Evolutionary conservation across 2,113 vertebrate genomes (phyloP).

Genomic region (Cryptotis parvus): DNA sequence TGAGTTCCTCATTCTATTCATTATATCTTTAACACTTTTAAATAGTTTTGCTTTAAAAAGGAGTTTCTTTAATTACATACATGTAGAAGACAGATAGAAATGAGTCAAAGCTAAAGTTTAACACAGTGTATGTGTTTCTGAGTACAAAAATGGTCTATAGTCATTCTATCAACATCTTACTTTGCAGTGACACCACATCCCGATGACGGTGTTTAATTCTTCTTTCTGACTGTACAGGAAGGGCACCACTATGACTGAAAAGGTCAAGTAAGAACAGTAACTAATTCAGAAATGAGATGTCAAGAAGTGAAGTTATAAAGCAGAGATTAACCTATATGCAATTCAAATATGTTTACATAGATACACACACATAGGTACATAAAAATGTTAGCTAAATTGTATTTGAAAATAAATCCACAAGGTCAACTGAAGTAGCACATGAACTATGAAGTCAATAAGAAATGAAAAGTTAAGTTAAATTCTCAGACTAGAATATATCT

Average conservation of each 20-base stretch:
- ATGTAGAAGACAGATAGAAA: slow-evolving; percentile 13
- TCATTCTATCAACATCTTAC: slow-evolving; percentile 66
- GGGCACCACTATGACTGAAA: slow-evolving; percentile 85
- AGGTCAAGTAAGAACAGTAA: slow-evolving; percentile 87
- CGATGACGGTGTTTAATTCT: slow-evolving; percentile 67
- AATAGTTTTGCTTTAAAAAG: background rate
- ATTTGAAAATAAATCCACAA: slow-evolving; percentile 83
- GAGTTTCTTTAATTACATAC: background rate
- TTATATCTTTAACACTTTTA: background rate
- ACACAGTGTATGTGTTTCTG: slow-evolving; percentile 57
- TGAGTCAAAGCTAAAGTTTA: slow-evolving; percentile 45
- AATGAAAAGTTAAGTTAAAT: background rate
- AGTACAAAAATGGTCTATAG: slow-evolving; percentile 27
- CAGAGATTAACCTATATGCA: slow-evolving; percentile 84
- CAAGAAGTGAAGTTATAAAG: slow-evolving; percentile 82
- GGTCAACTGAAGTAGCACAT: slow-evolving; percentile 74
- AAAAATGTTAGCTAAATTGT: slow-evolving; percentile 75
- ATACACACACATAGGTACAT: slow-evolving; percentile 34
- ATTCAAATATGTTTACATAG: slow-evolving; percentile 81
- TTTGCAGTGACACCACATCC: slow-evolving; percentile 55
- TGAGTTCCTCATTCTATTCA: background rate
- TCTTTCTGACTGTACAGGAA: slow-evolving; percentile 78
- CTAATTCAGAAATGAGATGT: slow-evolving; percentile 85
- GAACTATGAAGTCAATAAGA: slow-evolving; percentile 58
- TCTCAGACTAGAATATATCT: too few species aligned